Conservation (phyloP, 2,113 vertebrate genomes). For the Seriola rivoliana region DNA sequence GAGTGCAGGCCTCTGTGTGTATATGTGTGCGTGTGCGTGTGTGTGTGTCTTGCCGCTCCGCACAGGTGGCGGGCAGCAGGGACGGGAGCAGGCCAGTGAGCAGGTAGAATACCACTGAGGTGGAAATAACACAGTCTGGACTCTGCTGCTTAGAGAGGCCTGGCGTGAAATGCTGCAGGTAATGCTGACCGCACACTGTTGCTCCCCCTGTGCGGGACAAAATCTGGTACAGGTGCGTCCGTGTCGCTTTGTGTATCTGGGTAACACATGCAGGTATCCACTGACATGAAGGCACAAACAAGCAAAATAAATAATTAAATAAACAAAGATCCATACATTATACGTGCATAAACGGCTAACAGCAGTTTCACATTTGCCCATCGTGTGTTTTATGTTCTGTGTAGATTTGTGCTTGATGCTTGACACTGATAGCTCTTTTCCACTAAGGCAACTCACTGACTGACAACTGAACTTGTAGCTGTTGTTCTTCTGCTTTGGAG, state of each 20-base stretch:
- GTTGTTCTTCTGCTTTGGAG: too few relatives aligned
- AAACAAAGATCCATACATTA: background rate
- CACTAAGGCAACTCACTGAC: too few relatives aligned
- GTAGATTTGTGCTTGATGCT: background rate
- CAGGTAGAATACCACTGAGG: constrained; percentile 68
- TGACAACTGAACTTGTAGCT: too few relatives aligned
- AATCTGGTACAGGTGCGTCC: constrained; percentile 35
- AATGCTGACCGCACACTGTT: constrained; percentile 53
- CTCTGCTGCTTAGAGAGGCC: constrained; percentile 53
- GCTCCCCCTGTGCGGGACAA: constrained; percentile 39
- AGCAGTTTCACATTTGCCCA: background rate
- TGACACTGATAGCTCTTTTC: background rate
- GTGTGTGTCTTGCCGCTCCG: constrained; percentile 23
- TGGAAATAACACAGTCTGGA: constrained; percentile 76
- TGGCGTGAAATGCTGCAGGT: constrained; percentile 64
- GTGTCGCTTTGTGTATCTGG: constrained; percentile 27
- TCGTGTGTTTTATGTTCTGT: background rate
- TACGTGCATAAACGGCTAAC: background rate
- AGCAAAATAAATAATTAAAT: background rate
- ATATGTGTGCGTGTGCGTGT: background rate
- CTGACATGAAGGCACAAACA: background rate
- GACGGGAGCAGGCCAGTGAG: constrained; percentile 64
- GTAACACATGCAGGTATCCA: background rate
- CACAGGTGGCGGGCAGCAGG: constrained; percentile 74
- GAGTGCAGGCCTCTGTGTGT: constrained; percentile 18